Evolutionary conservation across 2,888 invertebrate genomes (phyloP), one percentile per base, ranked within the genome.

Genomic region (Plagodis dolabraria): DNA sequence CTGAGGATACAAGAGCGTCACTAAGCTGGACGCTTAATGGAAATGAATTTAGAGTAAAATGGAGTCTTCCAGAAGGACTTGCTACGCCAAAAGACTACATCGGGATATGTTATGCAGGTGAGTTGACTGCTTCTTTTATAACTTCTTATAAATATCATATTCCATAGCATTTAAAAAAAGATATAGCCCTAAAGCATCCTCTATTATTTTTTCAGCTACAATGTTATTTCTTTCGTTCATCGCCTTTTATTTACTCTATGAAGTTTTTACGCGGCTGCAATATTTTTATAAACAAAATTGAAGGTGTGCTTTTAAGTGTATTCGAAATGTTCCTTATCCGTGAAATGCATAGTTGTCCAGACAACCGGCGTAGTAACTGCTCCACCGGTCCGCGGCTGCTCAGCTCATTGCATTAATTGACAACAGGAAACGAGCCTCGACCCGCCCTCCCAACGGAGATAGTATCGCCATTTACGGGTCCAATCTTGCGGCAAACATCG

Each of bases 31-130:
- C 84, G 9, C 78, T 87, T 57, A 87, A 93, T 65, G 87, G 86
- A 44, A 83, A 69, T 65, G 83, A 89, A 66, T 84, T 83, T 60
- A 83, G 79, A 61, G 77, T 91, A 64, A 83, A 87, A 69, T 94
- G 94, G 94, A 85, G 79, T 57, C 74, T 94, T 47, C 83, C 86
- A 10, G 87, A 92, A 57, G 92, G 87, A 52, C 70, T 73, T 22
- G 76, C 82, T 7, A 79, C 87, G 44, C 35, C 74, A 52, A 73
- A 79, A 52, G 94, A 94, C 76, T 94, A 93, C 80, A 86, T 94
- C 72, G 94, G 92, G 50, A 79, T 94, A 67, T 94, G 93, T 77
- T 89, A 82, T 74, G 79, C 85, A 88, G 94, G 94, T 94, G 74
- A 89, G 93, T 45, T 80, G 22, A 22, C 22, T 22, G 22, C 4